These are phyloP conservation scores for Ephialtes manifestator DNA, from an alignment of 2,888 invertebrate genomes.

Conservation along the genomic window DNA sequence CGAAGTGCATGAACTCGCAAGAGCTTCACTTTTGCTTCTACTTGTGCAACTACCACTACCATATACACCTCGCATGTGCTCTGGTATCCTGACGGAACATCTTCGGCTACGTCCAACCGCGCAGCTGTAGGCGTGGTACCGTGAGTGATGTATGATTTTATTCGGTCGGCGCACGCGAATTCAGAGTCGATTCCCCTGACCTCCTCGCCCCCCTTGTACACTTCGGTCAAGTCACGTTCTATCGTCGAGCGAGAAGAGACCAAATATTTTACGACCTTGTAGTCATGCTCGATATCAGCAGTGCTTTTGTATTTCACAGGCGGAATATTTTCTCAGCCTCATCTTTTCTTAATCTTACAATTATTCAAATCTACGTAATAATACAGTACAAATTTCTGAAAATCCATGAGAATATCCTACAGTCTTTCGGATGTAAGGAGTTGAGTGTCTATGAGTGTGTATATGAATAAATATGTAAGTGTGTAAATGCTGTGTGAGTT, in stretches of 20 bases:
- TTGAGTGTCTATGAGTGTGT: no score
- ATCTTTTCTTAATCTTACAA: no score
- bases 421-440: no score
- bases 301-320: not conserved
- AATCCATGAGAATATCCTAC: no score
- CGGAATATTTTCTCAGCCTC: no score
- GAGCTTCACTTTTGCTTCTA: conserved; percentile 42
- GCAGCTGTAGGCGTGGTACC: conserved; percentile 67
- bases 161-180: conserved; percentile 68
- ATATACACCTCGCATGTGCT: conserved; percentile 41
- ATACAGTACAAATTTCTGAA: no score
- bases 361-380: no score
- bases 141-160: conserved; percentile 77
- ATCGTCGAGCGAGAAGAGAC: conserved; percentile 15
- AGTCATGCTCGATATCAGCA: not conserved
- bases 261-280: conserved; percentile 16
- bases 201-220: not conserved
- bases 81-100: conserved; percentile 41
- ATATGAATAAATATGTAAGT: no score
- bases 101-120: conserved; percentile 62
- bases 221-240: conserved; percentile 15
- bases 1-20: conserved; percentile 57
- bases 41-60: conserved; percentile 21
- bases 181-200: conserved; percentile 57
- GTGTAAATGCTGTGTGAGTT: no score